phyloP scores from a whole-genome alignment of 1,140 invertebrate species.

The Holotrichia oblita region DNA sequence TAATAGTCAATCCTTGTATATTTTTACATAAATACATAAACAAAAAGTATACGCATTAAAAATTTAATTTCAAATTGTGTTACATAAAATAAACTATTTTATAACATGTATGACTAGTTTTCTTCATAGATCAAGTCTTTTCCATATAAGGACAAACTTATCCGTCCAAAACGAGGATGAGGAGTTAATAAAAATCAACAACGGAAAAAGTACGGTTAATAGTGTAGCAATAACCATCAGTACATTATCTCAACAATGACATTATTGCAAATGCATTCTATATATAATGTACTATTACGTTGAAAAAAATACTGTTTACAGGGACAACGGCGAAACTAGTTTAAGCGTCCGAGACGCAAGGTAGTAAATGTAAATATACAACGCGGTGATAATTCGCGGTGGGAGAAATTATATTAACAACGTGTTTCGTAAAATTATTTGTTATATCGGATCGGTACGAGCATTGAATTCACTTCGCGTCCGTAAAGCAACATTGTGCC shows the following conservation, averaged over 20 bases:
- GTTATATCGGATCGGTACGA: slow-evolving; percentile 2
- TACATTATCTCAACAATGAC: background rate
- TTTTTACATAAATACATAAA: no score
- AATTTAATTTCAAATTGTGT: no score
- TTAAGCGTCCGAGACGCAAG: background rate
- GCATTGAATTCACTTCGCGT: background rate
- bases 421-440: slow-evolving; percentile 23
- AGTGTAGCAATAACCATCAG: background rate
- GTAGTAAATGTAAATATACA: background rate
- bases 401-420: slow-evolving; percentile 36
- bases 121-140: no score
- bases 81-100: no score
- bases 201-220: no score
- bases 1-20: no score
- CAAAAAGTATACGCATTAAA: no score
- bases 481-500: background rate
- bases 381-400: slow-evolving; percentile 24
- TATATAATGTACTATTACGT: background rate
- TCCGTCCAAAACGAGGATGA: no score
- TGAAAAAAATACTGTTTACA: background rate
- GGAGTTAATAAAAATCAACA: no score
- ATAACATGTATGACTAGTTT: no score
- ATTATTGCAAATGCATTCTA: background rate
- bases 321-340: background rate
- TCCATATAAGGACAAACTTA: no score